Base-by-base conservation (phyloP, 2,113 vertebrate species). In the Rhombomys opimus region DNA sequence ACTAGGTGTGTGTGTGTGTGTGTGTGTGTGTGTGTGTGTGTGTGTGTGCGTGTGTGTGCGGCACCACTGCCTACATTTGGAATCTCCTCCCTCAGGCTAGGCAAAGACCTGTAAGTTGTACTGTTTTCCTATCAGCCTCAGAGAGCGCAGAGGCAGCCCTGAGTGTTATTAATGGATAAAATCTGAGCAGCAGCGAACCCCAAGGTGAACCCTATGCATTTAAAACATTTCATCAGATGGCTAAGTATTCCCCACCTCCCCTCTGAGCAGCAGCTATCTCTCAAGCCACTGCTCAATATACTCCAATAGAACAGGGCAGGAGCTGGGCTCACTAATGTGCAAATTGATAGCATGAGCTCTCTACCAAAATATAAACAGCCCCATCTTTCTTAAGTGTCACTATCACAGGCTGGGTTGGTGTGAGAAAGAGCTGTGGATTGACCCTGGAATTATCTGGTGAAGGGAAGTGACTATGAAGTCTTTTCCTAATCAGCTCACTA, bases 201-300 rank as follows among this genome's bases (percentile, higher is more conserved):
- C 98, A 98, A 99, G 98, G 98, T 99, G 98, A 99, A 99, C 98
- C 98, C 98, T 99, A 98, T 99, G 98, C 98, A 99, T 99, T 99
- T 99, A 99, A 99, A 99, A 99, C 98, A 99, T 99, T 99, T 99
- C 98, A 99, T 99, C 98, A 98, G 98, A 98, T 98, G 98, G 98
- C 98, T 98, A 98, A 98, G 98, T 98, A 96, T 98, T 98, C 98
- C 96, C 81, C 57, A 5, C 46, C 46, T 46, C 46, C 59, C 15
- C 98, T 98, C 96, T 98, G 63, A 98, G 96, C 98, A 97, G 98
- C 46, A 73, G 97, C 96, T 98, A 98, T 98, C 98, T 98, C 96
- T 98, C 97, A 90, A 97, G 98, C 97, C 95, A 96, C 96, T 98
- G 98, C 98, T 98, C 98, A 98, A 97, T 98, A 98, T 97, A 98